Evolutionary conservation across 2,113 vertebrate genomes (phyloP), one percentile per base, ranked within the genome.

Genomic region (Ammodytes marinus): DNA sequence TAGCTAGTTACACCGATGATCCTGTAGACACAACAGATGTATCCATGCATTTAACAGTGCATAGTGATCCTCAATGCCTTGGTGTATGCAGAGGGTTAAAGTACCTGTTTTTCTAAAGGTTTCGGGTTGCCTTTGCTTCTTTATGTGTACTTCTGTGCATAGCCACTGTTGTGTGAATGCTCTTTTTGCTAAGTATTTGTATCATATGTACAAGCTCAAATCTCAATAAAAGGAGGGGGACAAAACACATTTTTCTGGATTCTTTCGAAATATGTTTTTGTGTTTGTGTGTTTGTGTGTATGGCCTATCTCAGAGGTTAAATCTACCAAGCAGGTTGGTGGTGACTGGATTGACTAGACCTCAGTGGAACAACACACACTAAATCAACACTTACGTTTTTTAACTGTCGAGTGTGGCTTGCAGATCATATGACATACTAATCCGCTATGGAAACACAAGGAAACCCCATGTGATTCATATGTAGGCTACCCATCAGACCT

Each of bases 191-290:
- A 72, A 55, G 65, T 79, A 69, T 68, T 87, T 82, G 39, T 86
- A 65, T 85, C 47, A 35, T 39, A 13, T 81, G 43, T 90, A 75
- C 78, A 50, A 88, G 79, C 37, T 83, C 14, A 61, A 81, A 87
- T 88, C 71, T 87, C 82, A 91, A 90, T 86, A 79, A 89, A 77
- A 89, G 50, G 2, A 76, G 35, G 83, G 84, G 72, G 72, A 79
- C 39, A 85, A 81, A 84, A 69, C 8, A 11, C 27, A 8, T 63
- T 50, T 43, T 70, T 15, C 14, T 35, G 40, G 1, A 43, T 50
- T 55, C 42, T 59, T 39, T 52, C 35, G 1, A 0, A 17, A 6
- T 55, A 39, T 68, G 5, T 43, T 3, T 52, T 3, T 55, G 19
- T 60, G 3, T 27, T 6, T 61, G 9, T 80, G 17, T 69, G 37